Evolutionary conservation across 2,888 invertebrate species (phyloP).

Genomic region (Rhaphigaster nebulosa): DNA sequence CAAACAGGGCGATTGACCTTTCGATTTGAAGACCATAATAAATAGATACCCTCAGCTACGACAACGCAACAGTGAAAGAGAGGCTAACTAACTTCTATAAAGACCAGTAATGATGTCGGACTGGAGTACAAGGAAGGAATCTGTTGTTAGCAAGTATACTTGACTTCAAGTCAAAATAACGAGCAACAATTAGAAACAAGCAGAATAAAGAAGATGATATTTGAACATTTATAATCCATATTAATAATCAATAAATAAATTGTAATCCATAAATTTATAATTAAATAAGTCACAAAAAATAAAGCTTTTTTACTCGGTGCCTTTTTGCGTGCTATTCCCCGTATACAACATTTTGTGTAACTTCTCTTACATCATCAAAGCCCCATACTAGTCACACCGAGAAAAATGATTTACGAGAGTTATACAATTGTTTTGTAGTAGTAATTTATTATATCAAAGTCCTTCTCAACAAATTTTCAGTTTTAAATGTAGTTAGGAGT

Average conservation of each 20-base stretch:
- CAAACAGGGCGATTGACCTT: constrained; percentile 6
- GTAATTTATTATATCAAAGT: background rate
- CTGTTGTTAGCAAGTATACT: background rate
- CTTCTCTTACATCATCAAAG: background rate
- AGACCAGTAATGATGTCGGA: constrained; percentile 10
- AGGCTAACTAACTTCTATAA: constrained; percentile 13
- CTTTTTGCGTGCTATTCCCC: background rate
- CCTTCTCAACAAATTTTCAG: background rate
- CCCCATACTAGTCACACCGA: background rate
- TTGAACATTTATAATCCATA: background rate
- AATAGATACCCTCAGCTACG: background rate
- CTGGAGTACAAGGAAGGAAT: background rate
- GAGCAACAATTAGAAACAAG: background rate
- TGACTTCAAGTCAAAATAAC: background rate
- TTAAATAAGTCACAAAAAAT: background rate
- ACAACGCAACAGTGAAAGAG: constrained; percentile 19
- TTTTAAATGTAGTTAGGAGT: background rate
- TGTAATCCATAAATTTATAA: background rate
- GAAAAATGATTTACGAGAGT: background rate
- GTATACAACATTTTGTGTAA: background rate
- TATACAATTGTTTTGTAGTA: background rate
- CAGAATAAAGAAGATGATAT: background rate
- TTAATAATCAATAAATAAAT: too few relatives aligned
- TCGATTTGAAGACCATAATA: constrained; percentile 14
- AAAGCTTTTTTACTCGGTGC: background rate